Evolutionary conservation across 2,113 vertebrate genomes (phyloP).

Genomic region (Lasiurus borealis): DNA sequence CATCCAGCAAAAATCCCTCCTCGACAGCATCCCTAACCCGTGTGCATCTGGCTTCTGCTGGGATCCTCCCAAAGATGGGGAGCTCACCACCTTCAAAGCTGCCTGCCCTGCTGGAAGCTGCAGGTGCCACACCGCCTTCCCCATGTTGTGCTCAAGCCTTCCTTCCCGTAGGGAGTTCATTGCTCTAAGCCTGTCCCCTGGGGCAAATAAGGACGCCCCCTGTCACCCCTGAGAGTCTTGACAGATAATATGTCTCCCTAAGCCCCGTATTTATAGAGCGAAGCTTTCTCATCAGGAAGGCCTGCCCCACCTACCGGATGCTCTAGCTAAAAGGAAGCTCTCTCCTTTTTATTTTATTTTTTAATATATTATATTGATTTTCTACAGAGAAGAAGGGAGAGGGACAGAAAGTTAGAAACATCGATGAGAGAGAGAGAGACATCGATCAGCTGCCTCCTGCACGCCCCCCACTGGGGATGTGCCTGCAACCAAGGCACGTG

Average conservation of each 20-base stretch:
- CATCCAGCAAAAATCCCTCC: background rate
- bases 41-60: constrained; percentile 20
- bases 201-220: background rate
- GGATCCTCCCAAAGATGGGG: background rate
- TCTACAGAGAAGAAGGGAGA: too few species aligned
- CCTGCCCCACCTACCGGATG: background rate
- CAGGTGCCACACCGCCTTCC: background rate
- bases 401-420: too few species aligned
- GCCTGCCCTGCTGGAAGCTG: background rate
- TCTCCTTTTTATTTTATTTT: too few species aligned
- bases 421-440: too few species aligned
- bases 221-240: too few species aligned
- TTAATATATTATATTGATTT: too few species aligned
- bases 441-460: too few species aligned
- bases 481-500: too few species aligned
- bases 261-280: background rate
- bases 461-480: too few species aligned
- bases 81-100: background rate
- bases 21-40: background rate
- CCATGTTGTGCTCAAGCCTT: background rate
- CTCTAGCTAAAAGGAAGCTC: background rate
- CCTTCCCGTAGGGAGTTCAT: background rate
- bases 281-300: background rate
- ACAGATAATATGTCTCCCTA: too few species aligned
- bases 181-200: background rate